These are phyloP conservation scores for Gymnoscelis rufifasciata DNA, from an alignment of 2,888 invertebrate species.

Conservation along the genomic window DNA sequence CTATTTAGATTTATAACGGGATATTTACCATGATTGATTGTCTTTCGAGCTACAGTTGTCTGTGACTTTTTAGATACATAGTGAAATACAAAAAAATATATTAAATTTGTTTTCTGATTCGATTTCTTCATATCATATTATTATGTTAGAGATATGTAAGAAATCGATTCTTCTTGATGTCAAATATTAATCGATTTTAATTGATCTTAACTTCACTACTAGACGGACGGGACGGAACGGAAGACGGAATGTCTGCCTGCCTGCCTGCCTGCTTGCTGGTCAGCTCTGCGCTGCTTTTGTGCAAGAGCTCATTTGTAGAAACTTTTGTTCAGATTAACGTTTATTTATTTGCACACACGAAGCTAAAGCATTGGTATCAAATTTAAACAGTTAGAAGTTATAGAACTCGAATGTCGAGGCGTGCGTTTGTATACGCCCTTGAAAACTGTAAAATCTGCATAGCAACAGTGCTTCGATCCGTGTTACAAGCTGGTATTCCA, in stretches of 20 bases:
- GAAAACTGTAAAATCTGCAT: constrained; percentile 72
- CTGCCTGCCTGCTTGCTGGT: background rate
- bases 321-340: constrained; percentile 6
- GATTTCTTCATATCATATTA: too few species aligned
- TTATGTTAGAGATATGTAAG: too few species aligned
- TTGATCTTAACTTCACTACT: too few species aligned
- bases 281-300: background rate
- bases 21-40: too few species aligned
- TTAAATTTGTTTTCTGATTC: too few species aligned
- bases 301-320: constrained; percentile 9
- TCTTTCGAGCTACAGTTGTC: too few species aligned
- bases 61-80: too few species aligned
- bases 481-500: constrained; percentile 53
- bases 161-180: too few species aligned
- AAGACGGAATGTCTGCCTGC: constrained; percentile 4
- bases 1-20: too few species aligned
- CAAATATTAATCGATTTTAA: too few species aligned
- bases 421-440: constrained; percentile 63
- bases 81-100: too few species aligned
- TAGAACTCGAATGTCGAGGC: constrained; percentile 17
- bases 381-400: background rate
- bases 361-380: background rate
- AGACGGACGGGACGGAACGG: too few species aligned
- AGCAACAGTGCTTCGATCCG: constrained; percentile 68
- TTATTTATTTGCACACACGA: background rate